Evolutionary conservation across 2,797 vertebrate species (phyloP).

Genomic region (Menidia menidia): DNA sequence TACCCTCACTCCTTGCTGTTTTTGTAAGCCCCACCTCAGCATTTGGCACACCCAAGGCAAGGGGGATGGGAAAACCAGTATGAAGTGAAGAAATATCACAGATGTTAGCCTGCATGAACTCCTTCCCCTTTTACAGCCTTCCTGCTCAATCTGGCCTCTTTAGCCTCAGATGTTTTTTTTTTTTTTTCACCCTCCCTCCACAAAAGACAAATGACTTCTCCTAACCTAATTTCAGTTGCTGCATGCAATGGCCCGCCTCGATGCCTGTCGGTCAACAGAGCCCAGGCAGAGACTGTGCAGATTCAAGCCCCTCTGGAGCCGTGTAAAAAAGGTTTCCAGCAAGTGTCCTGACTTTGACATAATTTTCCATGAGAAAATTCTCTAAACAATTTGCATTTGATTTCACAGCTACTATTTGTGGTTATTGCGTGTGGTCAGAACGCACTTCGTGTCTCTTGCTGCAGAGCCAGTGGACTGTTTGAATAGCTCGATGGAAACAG

Average conservation of each 20-base stretch:
- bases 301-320: slow-evolving; percentile 44
- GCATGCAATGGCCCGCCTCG: slow-evolving; percentile 63
- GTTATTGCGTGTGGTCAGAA: slow-evolving; percentile 4
- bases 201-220: slow-evolving; percentile 70
- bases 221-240: slow-evolving; percentile 74
- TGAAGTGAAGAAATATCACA: slow-evolving; percentile 77
- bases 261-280: slow-evolving; percentile 57
- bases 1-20: slow-evolving; percentile 62
- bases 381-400: slow-evolving; percentile 32
- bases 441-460: slow-evolving; percentile 43
- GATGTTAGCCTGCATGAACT: slow-evolving; percentile 79
- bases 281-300: slow-evolving; percentile 62
- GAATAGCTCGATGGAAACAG: slow-evolving; percentile 64
- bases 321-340: slow-evolving; percentile 42
- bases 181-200: slow-evolving; percentile 13
- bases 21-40: slow-evolving; percentile 75
- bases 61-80: slow-evolving; percentile 56
- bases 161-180: slow-evolving; percentile 29
- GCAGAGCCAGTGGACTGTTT: slow-evolving; percentile 65
- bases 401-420: slow-evolving; percentile 30
- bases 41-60: slow-evolving; percentile 67
- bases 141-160: slow-evolving; percentile 74
- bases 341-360: slow-evolving; percentile 13
- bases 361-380: slow-evolving; percentile 25
- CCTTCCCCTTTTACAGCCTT: slow-evolving; percentile 76